Base-by-base conservation (phyloP, 2,888 invertebrate species). In the Drosophila anomelani region DNA sequence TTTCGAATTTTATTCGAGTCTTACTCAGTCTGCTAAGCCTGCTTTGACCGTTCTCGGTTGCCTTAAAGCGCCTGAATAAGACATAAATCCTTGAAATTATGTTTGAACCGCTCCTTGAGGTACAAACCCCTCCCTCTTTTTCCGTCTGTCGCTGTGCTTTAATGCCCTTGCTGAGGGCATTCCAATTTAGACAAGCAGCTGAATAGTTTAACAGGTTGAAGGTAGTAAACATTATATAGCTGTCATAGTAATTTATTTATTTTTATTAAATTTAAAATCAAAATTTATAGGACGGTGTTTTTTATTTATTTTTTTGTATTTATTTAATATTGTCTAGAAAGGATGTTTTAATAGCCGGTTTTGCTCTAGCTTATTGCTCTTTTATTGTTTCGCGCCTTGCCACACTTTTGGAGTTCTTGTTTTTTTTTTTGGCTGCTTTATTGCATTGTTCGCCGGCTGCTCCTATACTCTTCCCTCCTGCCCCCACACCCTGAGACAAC, bases 1-100 rank as follows among this genome's bases (percentile, higher is more conserved):
- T 15, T 51, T 36, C 10, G 20, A 51, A 36, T 15, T 36, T 51
- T 51, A 36, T 51, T 51, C 34, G 51, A 51, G 20, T 36, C 20
- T 51, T 34, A 9, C 20, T 5, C 34, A 34, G 51, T 26, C 29
- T 34, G 26, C 17, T 43, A 46, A 29, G 49, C 26, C 34, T 49
- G 32, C 20, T 49, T n/a, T 23, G 51, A 39, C 23, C 41, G 39
- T 34, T 15, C 26, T 51, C 51, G 32, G 51, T 9, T 70, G 51
- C 51, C 67, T 76, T 69, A 78, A 71, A 74, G 53, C 70, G 66
- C 43, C 76, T 86, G 84, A 86, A 86, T 83, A 82, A 82, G 86
- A 86, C 86, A 82, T 84, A 86, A 86, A 83, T 83, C 82, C 82
- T 83, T 83, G 82, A 86, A 86, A 86, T 86, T 74, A 80, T 85